Base-by-base conservation (phyloP, 2,888 invertebrate species). In the Callosobruchus maculatus region DNA sequence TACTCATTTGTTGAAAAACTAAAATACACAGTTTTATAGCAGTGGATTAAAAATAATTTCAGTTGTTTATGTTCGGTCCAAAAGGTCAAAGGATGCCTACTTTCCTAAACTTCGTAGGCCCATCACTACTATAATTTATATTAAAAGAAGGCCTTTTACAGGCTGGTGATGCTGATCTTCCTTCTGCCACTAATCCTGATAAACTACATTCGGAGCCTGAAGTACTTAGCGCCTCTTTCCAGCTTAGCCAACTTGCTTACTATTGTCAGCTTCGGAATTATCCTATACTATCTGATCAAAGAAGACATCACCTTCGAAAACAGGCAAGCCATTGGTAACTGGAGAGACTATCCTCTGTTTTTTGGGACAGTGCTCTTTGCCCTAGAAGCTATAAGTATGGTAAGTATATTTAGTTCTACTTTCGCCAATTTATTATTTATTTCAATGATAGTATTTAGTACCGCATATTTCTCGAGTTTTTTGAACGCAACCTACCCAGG, bases 361-460 rank as follows among this genome's bases (percentile, higher is more conserved):
- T 95, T 97, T 84, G 97, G 97, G 0, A 97, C 97, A 0, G 95
- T 95, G 0, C 89, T 98, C 74, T 98, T 97, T 86, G 95, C 97
- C 0, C 90, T 97, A 80, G 97, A 94, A 80, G 93, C 94, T 0
- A 93, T 94, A 49, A 94, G 94, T 21, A 93, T 94, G 87, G 94
- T 94, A 83, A 90, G 93, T 89, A 71, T 49, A 7, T 26, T 26
- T 26, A n/a, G n/a, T n/a, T 26, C 7, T 26, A 26, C 26, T 4
- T 4, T 26, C 2, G 26, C 26, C 7, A 26, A 4, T 26, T 26
- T 26, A 26, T 4, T 26, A 26, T 4, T 26, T 26, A 7, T 26
- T 26, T 7, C n/a, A n/a, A n/a, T n/a, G n/a, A n/a, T n/a, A n/a
- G n/a, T n/a, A n/a, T n/a, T n/a, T n/a, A n/a, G n/a, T n/a, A n/a